These are phyloP conservation scores for Stenolophus ochropezus DNA, from an alignment of 2,888 invertebrate species.

Conservation along the genomic window DNA sequence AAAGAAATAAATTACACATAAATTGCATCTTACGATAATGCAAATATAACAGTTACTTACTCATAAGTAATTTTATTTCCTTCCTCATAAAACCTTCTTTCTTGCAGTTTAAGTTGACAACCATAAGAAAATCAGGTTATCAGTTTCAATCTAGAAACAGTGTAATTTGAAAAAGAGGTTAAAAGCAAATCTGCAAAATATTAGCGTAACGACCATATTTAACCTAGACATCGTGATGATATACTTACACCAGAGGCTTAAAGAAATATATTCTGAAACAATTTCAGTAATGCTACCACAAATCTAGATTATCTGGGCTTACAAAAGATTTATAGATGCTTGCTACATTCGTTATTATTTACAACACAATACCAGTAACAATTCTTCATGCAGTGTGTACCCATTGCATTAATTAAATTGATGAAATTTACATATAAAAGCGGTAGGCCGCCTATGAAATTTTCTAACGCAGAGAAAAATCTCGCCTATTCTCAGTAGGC, in stretches of 20 bases:
- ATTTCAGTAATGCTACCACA: slow-evolving; percentile 26
- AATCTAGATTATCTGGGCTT: slow-evolving; percentile 37
- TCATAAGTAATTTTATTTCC: no score
- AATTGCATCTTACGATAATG: no score
- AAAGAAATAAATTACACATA: no score
- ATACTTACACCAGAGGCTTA: neutral
- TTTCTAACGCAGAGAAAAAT: neutral
- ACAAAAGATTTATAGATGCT: slow-evolving; percentile 33
- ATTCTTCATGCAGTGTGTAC: neutral
- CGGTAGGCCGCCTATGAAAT: neutral
- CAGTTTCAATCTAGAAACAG: no score
- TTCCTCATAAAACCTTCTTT: no score
- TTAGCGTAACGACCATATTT: neutral
- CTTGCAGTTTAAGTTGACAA: no score
- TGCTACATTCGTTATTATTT: slow-evolving; percentile 7
- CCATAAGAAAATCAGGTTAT: no score
- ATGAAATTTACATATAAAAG: neutral
- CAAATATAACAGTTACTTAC: no score
- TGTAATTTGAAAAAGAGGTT: neutral
- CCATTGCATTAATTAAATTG: slow-evolving; percentile 3
- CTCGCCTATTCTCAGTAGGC: neutral
- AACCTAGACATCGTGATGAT: neutral
- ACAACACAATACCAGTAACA: slow-evolving; percentile 16
- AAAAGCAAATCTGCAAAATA: neutral
- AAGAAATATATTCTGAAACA: neutral